These are phyloP conservation scores for Metridium senile DNA, from an alignment of 92 coral and sea anemone genomes.

Conservation along the genomic window DNA sequence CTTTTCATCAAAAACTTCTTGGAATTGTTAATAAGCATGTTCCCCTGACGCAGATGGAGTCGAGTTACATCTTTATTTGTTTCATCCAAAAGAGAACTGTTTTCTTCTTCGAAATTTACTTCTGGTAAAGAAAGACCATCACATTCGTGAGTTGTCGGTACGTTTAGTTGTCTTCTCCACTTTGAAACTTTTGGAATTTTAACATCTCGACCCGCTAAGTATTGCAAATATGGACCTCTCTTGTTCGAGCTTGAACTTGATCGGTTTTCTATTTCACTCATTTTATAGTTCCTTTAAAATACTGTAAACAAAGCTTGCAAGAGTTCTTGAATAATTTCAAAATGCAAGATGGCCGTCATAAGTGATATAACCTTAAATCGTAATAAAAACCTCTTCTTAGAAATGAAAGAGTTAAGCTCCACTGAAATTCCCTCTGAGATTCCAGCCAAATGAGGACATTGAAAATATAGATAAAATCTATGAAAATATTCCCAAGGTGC, in stretches of 20 bases:
- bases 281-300: constrained; percentile 12
- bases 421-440: too few species aligned
- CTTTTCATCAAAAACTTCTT: too few species aligned
- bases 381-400: too few species aligned
- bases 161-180: constrained; percentile 24
- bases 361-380: too few species aligned
- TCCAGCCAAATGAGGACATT: too few species aligned
- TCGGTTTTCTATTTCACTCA: constrained; percentile 11
- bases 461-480: too few species aligned
- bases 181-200: constrained; percentile 18
- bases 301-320: background rate
- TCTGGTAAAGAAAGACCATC: constrained; percentile 17
- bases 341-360: background rate
- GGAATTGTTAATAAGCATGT: too few species aligned
- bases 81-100: constrained; percentile 10
- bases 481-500: too few species aligned
- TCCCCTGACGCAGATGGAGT: too few species aligned
- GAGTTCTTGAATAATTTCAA: background rate
- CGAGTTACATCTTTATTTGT: constrained; percentile 11
- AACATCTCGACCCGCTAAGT: constrained; percentile 8
- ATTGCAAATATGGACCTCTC: constrained; percentile 27
- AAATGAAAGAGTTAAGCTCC: too few species aligned
- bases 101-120: constrained; percentile 14
- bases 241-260: constrained; percentile 13
- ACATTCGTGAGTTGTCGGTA: background rate